Evolutionary conservation across 2,797 vertebrate species (phyloP).

Genomic region (Takifugu ocellatus): DNA sequence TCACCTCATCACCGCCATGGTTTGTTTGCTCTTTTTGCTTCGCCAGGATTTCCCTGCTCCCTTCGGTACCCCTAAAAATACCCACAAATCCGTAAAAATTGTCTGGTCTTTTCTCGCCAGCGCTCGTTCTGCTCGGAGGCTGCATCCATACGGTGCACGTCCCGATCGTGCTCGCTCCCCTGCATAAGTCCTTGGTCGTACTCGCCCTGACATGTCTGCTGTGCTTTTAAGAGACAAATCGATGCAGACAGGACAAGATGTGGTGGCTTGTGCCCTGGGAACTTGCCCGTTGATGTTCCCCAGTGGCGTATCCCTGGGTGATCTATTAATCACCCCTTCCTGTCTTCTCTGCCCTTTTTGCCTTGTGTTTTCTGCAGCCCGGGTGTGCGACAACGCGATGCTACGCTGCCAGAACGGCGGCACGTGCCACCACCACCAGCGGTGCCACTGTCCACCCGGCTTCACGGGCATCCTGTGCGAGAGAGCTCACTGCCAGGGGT

Average conservation of each 20-base stretch:
- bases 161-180: slow-evolving; percentile 3
- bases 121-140: not conserved
- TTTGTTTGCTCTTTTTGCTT: slow-evolving; percentile 57
- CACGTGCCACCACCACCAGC: slow-evolving; percentile 87
- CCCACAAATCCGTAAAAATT: slow-evolving; percentile 33
- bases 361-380: slow-evolving; percentile 74
- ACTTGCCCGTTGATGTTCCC: slow-evolving; percentile 59
- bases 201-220: slow-evolving; percentile 48
- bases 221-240: slow-evolving; percentile 48
- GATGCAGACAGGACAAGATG: slow-evolving; percentile 51
- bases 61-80: slow-evolving; percentile 42
- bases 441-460: slow-evolving; percentile 84
- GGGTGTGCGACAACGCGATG: slow-evolving; percentile 91
- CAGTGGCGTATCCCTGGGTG: slow-evolving; percentile 36
- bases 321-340: slow-evolving; percentile 64
- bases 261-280: slow-evolving; percentile 65
- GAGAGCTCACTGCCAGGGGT: slow-evolving; percentile 79
- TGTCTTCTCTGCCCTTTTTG: slow-evolving; percentile 39
- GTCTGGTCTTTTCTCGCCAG: not conserved
- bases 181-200: slow-evolving; percentile 52
- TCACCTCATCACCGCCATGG: slow-evolving; percentile 44
- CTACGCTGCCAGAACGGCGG: slow-evolving; percentile 94
- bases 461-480: slow-evolving; percentile 89
- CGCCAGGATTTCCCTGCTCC: slow-evolving; percentile 37
- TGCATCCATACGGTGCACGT: slow-evolving; percentile 16